Conservation (phyloP, 2,888 invertebrate species). For the Piscicola geometra region DNA sequence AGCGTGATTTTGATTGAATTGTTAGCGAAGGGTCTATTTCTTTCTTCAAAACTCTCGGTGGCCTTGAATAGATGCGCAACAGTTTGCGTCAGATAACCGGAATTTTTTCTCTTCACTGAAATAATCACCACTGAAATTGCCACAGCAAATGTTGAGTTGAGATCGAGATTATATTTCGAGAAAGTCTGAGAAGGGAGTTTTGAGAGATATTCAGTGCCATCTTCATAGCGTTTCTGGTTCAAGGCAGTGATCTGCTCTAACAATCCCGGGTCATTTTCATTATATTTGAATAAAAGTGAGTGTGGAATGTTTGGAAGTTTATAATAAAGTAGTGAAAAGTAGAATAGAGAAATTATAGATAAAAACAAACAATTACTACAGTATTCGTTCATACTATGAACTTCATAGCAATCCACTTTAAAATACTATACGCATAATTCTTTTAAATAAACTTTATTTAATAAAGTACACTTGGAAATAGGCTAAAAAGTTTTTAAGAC, state of each 20-base stretch:
- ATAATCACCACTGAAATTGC: neutral
- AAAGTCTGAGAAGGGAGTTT: neutral
- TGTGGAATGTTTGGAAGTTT: neutral
- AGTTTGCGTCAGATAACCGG: neutral
- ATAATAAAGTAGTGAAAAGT: neutral
- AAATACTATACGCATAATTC: too few species aligned
- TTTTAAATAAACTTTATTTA: too few species aligned
- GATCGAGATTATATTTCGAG: neutral
- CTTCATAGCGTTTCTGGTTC: neutral
- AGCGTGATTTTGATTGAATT: neutral
- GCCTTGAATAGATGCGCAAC: neutral
- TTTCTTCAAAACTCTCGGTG: neutral
- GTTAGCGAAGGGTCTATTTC: neutral
- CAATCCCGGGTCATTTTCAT: neutral
- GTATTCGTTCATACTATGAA: too few species aligned
- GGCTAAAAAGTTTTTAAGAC: too few species aligned
- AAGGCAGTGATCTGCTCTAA: neutral
- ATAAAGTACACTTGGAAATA: too few species aligned
- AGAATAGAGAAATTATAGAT: neutral
- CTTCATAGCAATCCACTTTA: too few species aligned
- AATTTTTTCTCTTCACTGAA: neutral
- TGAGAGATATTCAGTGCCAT: neutral
- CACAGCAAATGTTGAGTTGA: neutral
- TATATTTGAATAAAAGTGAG: neutral
- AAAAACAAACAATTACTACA: neutral